Conservation (phyloP, 2,113 vertebrate genomes). For the Pholis gunnellus region DNA sequence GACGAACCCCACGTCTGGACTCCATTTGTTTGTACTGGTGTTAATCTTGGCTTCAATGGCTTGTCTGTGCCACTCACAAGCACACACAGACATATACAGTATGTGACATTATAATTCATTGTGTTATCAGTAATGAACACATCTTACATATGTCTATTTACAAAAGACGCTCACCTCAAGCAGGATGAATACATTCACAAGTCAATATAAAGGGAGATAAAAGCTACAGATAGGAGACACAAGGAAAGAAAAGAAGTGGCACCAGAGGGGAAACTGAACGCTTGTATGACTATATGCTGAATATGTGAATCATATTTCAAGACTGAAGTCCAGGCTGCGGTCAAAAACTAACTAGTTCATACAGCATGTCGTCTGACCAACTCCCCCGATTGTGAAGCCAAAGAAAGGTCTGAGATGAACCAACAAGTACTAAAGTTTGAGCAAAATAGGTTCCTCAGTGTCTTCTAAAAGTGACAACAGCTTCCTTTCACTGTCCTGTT, state of each 20-base stretch:
- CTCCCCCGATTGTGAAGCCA: neutral
- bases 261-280: too few species aligned
- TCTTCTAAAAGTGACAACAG: neutral
- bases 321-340: neutral
- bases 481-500: neutral
- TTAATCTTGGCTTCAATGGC: neutral
- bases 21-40: neutral
- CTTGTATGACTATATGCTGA: neutral
- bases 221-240: neutral
- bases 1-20: neutral
- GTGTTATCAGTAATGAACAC: neutral
- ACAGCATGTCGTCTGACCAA: too few species aligned
- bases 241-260: neutral
- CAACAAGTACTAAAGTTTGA: neutral
- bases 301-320: neutral
- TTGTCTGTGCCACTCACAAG: neutral
- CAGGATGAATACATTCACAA: neutral
- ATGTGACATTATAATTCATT: neutral
- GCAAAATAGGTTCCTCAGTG: neutral
- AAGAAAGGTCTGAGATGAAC: too few species aligned
- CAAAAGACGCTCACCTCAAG: constrained; percentile 18
- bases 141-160: neutral
- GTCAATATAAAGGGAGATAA: neutral
- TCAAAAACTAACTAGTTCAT: neutral
- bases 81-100: neutral